phyloP scores from a whole-genome alignment of 35 echinoderm and acorn worm genomes.

The Stichopus chloronotus region DNA sequence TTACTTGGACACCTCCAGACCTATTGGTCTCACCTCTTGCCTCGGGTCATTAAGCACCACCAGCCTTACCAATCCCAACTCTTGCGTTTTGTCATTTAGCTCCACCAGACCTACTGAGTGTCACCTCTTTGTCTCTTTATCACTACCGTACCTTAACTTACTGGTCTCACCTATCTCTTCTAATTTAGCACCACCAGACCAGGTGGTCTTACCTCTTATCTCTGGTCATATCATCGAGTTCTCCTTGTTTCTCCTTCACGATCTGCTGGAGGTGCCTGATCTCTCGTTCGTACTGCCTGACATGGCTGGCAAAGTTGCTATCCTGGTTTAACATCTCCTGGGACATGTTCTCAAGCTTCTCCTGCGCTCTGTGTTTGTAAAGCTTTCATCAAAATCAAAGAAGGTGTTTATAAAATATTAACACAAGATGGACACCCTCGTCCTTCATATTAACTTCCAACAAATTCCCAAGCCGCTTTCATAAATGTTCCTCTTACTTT shows the following conservation, averaged over 20 bases:
- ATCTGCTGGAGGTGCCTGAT: slow-evolving; percentile 82
- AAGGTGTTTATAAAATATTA: background rate
- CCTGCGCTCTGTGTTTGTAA: slow-evolving; percentile 82
- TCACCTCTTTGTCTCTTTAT: no score
- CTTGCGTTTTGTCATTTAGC: no score
- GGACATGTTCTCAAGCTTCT: slow-evolving; percentile 74
- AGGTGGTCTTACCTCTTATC: slow-evolving; percentile 72
- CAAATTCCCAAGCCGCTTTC: no score
- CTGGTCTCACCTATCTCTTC: no score
- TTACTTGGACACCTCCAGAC: no score
- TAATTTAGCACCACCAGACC: no score
- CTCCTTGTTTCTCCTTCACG: slow-evolving; percentile 80
- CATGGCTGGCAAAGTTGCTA: slow-evolving; percentile 58
- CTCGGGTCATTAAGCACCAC: no score
- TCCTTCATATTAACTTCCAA: background rate
- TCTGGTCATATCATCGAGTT: slow-evolving; percentile 69
- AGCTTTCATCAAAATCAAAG: slow-evolving; percentile 55
- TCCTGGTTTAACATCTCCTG: slow-evolving; percentile 73
- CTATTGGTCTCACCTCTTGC: no score
- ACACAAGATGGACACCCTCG: background rate
- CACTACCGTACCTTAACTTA: no score
- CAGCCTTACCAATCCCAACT: no score
- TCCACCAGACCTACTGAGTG: no score
- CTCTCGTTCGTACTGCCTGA: slow-evolving; percentile 83
- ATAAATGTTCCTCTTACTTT: no score